Conservation (phyloP, 30 jellyfish, hydroid and myxozoan species). For the Hydractinia symbiolongicarpus region DNA sequence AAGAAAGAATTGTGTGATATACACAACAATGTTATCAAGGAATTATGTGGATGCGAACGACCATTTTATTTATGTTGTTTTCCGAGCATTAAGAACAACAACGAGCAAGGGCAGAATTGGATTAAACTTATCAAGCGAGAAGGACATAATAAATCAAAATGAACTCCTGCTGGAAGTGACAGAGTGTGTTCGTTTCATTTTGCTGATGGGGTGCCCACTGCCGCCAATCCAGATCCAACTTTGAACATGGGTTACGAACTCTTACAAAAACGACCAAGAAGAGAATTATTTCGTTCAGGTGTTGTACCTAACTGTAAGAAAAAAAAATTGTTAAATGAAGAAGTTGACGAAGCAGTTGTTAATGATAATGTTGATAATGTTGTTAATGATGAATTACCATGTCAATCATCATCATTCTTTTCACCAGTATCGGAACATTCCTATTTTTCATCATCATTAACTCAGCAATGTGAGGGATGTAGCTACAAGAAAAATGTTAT, state of each 20-base stretch:
- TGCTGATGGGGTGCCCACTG: conserved; percentile 7
- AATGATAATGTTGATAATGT: neutral
- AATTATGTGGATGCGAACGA: conserved; percentile 19
- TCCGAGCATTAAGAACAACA: conserved; percentile 10
- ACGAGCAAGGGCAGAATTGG: conserved; percentile 22
- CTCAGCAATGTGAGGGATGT: neutral
- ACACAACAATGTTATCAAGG: neutral
- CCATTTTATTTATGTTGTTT: conserved; percentile 18
- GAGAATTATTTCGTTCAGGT: neutral
- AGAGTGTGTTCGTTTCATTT: neutral
- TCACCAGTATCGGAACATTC: neutral
- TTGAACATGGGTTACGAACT: neutral
- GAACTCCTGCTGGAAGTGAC: conserved; percentile 15
- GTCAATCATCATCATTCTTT: neutral
- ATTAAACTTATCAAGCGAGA: conserved; percentile 15
- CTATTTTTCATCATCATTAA: neutral
- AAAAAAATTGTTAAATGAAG: neutral
- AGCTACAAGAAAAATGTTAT: neutral
- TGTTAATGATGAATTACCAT: neutral
- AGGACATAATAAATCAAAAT: neutral
- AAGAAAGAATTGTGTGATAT: conserved; percentile 16
- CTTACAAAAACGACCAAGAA: neutral
- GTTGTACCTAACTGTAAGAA: neutral
- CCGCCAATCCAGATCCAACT: conserved; percentile 3
- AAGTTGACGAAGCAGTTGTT: neutral